phyloP scores from a whole-genome alignment of 2,888 invertebrate genomes.

The Tanytarsus gracilentus region DNA sequence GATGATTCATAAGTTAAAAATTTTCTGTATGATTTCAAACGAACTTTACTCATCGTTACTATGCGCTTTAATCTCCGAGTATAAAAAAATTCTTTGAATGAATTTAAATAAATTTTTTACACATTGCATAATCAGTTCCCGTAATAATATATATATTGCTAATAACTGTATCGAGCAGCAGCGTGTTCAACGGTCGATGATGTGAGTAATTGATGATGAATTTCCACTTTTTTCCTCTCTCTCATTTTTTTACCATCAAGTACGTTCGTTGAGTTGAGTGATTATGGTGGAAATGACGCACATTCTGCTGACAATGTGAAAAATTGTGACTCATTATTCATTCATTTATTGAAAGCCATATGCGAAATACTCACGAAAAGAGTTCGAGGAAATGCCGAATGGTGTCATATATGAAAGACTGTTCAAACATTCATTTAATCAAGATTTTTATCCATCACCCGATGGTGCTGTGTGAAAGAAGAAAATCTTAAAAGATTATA shows the following conservation, averaged over 20 bases:
- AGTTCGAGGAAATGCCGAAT: background rate
- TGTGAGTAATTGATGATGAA: conserved; percentile 6
- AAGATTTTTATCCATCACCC: too few relatives aligned
- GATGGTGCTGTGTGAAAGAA: too few relatives aligned
- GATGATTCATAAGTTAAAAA: too few relatives aligned
- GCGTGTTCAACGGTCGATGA: background rate
- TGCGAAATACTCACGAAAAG: background rate
- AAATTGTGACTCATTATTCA: conserved; percentile 21
- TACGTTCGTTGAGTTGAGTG: background rate
- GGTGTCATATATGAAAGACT: too few relatives aligned
- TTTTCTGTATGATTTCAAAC: too few relatives aligned
- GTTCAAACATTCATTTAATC: too few relatives aligned
- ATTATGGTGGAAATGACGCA: conserved; percentile 4
- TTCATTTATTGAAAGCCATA: conserved; percentile 6
- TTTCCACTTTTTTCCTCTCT: background rate
- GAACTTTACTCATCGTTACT: too few relatives aligned
- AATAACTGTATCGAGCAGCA: too few relatives aligned
- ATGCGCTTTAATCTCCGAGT: too few relatives aligned
- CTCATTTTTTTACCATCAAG: background rate
- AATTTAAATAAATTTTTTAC: conserved; percentile 6
- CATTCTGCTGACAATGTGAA: background rate
- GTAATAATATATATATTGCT: too few relatives aligned
- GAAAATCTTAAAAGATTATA: too few relatives aligned
- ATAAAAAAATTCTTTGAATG: background rate
- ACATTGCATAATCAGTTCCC: conserved; percentile 6